Conservation (phyloP, 2,888 invertebrate species). For the Pyrocoelia pectoralis region DNA sequence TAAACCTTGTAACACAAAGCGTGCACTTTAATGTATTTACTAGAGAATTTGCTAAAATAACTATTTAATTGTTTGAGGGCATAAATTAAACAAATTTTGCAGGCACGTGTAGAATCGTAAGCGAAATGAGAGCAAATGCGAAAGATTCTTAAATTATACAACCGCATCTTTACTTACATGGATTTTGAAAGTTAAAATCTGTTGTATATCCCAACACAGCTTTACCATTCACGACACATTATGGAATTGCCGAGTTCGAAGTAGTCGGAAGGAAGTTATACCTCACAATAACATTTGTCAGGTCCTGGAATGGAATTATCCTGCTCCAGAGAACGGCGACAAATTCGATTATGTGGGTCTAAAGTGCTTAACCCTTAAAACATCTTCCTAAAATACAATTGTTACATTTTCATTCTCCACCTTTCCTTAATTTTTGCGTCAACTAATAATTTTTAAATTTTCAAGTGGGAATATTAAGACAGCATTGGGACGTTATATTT, state of each 20-base stretch:
- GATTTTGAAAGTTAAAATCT: constrained; percentile 19
- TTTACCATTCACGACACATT: constrained; percentile 21
- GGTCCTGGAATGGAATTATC: constrained; percentile 28
- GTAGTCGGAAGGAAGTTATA: constrained; percentile 31
- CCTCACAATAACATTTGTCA: constrained; percentile 31
- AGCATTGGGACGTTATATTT: neutral
- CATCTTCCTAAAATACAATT: constrained; percentile 15
- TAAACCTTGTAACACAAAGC: constrained; percentile 16
- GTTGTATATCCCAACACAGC: constrained; percentile 5
- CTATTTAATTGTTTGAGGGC: constrained; percentile 3
- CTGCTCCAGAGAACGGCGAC: constrained; percentile 27
- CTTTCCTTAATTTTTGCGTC: neutral
- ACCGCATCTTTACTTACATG: neutral
- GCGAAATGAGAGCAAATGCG: no score
- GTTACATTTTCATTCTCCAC: neutral
- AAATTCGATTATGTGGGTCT: constrained; percentile 30
- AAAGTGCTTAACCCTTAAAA: constrained; percentile 24
- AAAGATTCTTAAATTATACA: no score
- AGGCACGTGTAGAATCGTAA: no score
- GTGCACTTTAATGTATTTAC: constrained; percentile 5
- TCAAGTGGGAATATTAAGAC: neutral
- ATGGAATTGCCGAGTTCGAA: constrained; percentile 29
- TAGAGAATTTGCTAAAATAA: constrained; percentile 11
- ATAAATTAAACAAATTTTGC: neutral
- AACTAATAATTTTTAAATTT: neutral